phyloP scores from a whole-genome alignment of 1,140 invertebrate species.

The Drosophila subpulchrella region DNA sequence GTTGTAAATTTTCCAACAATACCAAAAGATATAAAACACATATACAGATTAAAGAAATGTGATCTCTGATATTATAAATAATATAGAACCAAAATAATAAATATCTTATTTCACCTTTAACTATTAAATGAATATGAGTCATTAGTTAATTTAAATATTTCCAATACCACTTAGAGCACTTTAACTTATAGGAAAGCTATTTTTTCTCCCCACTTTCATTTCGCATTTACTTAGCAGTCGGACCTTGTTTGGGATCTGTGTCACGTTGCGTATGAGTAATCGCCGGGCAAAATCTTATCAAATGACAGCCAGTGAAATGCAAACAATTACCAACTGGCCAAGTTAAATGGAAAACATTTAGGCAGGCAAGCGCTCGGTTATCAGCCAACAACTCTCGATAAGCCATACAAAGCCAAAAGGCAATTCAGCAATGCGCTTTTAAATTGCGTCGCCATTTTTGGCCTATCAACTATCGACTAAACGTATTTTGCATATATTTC shows the following conservation, averaged over 20 bases:
- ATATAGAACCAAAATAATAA: background rate
- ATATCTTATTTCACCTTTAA: background rate
- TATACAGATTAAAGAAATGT: no score
- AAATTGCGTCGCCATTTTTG: constrained; percentile 73
- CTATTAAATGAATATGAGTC: background rate
- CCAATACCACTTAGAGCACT: background rate
- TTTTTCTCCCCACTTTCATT: constrained; percentile 17
- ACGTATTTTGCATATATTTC: constrained; percentile 41
- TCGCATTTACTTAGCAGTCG: constrained; percentile 28
- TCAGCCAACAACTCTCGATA: constrained; percentile 56
- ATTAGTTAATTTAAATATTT: background rate
- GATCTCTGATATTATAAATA: background rate
- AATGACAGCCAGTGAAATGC: constrained; percentile 51
- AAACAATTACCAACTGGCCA: constrained; percentile 46
- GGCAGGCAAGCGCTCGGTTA: constrained; percentile 37
- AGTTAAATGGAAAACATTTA: constrained; percentile 56
- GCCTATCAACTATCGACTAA: constrained; percentile 43
- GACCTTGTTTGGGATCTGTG: constrained; percentile 23
- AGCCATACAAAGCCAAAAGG: constrained; percentile 61
- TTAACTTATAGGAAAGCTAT: background rate
- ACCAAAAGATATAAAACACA: no score
- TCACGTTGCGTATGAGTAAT: constrained; percentile 57
- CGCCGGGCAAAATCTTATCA: constrained; percentile 51
- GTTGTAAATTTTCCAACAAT: no score
- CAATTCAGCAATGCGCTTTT: constrained; percentile 71